Percentiles rank a stretch among this genome's conserved stretches.
Conservation (phyloP, 1,140 invertebrate species). For the Halotydeus destructor region DNA sequence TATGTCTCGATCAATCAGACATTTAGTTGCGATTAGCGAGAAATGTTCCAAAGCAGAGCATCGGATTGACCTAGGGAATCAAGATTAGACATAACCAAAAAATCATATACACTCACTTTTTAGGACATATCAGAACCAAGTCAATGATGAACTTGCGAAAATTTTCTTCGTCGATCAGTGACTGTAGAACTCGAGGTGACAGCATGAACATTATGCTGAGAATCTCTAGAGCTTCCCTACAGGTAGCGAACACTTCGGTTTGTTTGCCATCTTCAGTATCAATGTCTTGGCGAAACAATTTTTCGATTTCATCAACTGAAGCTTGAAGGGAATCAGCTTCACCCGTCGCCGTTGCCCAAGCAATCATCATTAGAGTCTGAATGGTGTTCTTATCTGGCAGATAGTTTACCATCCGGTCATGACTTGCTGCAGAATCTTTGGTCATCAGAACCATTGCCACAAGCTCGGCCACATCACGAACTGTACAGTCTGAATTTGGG, state of each 20-base stretch:
- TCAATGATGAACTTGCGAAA: constrained; percentile 74
- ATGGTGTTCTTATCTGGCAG: constrained; percentile 4
- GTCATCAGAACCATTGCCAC: constrained; percentile 29
- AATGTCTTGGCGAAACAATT: constrained; percentile 12
- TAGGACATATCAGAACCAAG: constrained; percentile 47
- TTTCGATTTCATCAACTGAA: constrained; percentile 12
- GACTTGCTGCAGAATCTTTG: not conserved
- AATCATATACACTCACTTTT: constrained; percentile 23
- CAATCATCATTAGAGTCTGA: constrained; percentile 3
- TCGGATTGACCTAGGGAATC: constrained; percentile 33
- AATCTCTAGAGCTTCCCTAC: constrained; percentile 75
- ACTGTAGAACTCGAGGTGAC: constrained; percentile 55
- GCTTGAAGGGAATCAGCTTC: constrained; percentile 8
- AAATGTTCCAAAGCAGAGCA: constrained; percentile 58
- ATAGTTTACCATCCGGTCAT: not conserved
- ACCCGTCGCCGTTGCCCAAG: constrained; percentile 11
- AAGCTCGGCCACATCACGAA: constrained; percentile 47
- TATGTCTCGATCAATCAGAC: constrained; percentile 13
- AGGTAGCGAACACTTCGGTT: constrained; percentile 35
- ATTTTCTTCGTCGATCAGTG: constrained; percentile 43
- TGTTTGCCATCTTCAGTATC: constrained; percentile 18
- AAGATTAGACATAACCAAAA: constrained; percentile 1
- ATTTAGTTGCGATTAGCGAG: constrained; percentile 50
- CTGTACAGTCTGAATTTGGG: constrained; percentile 40
- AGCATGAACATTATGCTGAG: constrained; percentile 68